Base-by-base conservation (phyloP, 2,888 invertebrate species). In the Apantesis nais region DNA sequence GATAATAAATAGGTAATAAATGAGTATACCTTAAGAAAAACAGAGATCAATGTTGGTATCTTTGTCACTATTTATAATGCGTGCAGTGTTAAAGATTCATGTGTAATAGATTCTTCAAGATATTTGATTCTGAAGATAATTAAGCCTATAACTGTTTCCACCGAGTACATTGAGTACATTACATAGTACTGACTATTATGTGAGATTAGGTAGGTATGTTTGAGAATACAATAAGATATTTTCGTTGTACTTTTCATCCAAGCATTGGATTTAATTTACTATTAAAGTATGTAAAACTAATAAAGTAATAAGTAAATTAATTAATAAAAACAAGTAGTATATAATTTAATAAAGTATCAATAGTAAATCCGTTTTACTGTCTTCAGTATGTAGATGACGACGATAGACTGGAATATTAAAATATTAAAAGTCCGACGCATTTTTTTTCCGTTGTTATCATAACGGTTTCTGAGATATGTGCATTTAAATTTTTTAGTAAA, bases 11-110 rank as follows among this genome's bases (percentile, higher is more conserved):
- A 39, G 52, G 44, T 62, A 52, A 52, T 22, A 44, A 44, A 63
- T 63, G 63, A 44, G 63, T 31, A 44, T 63, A 44, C 44, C 63
- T 63, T 22, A 22, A 63, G 63, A 63, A 58, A 39, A 29, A 66
- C 37, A 58, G 58, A 66, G 39, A 66, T 58, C n/a, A 29, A 66
- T 66, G 29, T 39, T 55, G 9, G 66, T 34, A 58, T 58, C 41
- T 66, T 66, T 39, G 55, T 66, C 52, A 52, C 52, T 37, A 55
- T 66, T 29, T 48, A 34, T 29, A 39, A 58, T 39, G 37, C 12
- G 31, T 52, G 11, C n/a, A 52, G 48, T n/a, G 22, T 66, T 55
- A 66, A 25, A 52, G 55, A 52, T 39, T 66, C 66, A 55, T 22
- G 39, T 25, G 39, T 58, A 66, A 66, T 41, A 39, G 12, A 14